Evolutionary conservation across 2,888 invertebrate genomes (phyloP).

Genomic region (Dicyrtomina minuta): DNA sequence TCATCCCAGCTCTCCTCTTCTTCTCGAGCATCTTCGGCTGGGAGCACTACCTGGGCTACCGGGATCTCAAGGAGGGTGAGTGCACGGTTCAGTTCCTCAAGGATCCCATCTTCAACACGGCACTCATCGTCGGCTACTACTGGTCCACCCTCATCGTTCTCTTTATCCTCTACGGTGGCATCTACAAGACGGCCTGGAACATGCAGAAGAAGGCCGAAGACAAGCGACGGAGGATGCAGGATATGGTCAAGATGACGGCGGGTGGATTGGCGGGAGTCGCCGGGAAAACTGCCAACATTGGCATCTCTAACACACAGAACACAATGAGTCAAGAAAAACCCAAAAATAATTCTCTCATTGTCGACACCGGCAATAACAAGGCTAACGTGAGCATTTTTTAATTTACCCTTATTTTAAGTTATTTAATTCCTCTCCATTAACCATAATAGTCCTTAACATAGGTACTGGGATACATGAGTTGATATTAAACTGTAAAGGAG

Average conservation of each 20-base stretch:
- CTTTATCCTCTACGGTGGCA: slow-evolving; percentile 92
- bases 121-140: slow-evolving; percentile 93
- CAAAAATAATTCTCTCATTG: slow-evolving; percentile 44
- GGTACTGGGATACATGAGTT: too few species aligned
- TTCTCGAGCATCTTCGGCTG: slow-evolving; percentile 97
- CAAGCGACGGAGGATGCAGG: slow-evolving; percentile 92
- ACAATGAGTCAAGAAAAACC: slow-evolving; percentile 63
- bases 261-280: slow-evolving; percentile 44
- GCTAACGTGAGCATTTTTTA: slow-evolving; percentile 34
- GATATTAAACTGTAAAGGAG: too few species aligned
- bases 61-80: slow-evolving; percentile 81
- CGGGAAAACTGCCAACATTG: slow-evolving; percentile 69
- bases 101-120: slow-evolving; percentile 95
- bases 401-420: background rate
- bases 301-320: slow-evolving; percentile 73
- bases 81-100: slow-evolving; percentile 97
- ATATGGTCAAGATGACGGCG: slow-evolving; percentile 86
- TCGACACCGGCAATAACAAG: slow-evolving; percentile 50
- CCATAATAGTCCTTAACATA: too few species aligned
- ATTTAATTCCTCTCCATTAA: too few species aligned
- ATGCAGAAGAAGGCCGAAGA: slow-evolving; percentile 97
- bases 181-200: slow-evolving; percentile 94
- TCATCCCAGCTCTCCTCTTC: slow-evolving; percentile 91
- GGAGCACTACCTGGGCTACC: slow-evolving; percentile 94
- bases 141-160: slow-evolving; percentile 96